Base-by-base conservation (phyloP, 2,797 vertebrate genomes). In the Phrynocephalus forsythii region DNA sequence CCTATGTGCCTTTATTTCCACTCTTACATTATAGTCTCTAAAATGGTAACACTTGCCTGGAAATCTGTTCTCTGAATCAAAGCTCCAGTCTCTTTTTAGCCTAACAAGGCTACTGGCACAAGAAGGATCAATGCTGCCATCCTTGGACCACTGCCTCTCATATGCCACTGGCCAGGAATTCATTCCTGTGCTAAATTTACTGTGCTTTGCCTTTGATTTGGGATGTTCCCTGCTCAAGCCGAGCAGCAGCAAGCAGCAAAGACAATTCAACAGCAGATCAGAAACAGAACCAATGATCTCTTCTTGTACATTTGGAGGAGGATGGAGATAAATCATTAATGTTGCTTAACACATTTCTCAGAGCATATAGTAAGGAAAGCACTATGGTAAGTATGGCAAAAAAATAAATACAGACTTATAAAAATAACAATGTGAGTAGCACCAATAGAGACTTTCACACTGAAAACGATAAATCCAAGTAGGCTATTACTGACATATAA, bases 111-210 rank as follows among this genome's bases (percentile, higher is more conserved):
- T 76, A 28, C 15, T 66, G 30, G 30, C 24, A 84, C 30, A 84
- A 73, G 24, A 24, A 20, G 30, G 33, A 63, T 63, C 52, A 38
- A 7, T 22, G 22, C 7, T 56, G 22, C 20, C 28, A 18, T 66
- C 60, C 50, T 63, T 84, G 52, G 48, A 73, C 11, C 44, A n/a
- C 9, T 75, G 71, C 28, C 3, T 78, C 20, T 75, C 77, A 26
- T 9, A 44, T 22, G 2, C 18, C 26, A 81, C 52, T 24, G 44
- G 33, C 24, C 81, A 22, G 10, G 22, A 80, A 75, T 82, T 76
- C 22, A 68, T 63, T 86, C 38, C 30, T 80, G 10, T 44, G 68
- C 85, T 79, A 72, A 71, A 63, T 86, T 72, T 80, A 67, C 13
- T 85, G n/a, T 26, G n/a, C 48, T 75, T 75, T 82, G 44, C 71